Percentiles rank a stretch among this genome's conserved stretches.
phyloP scores from a whole-genome alignment of 2,113 vertebrate genomes.

The Maccullochella peelii region DNA sequence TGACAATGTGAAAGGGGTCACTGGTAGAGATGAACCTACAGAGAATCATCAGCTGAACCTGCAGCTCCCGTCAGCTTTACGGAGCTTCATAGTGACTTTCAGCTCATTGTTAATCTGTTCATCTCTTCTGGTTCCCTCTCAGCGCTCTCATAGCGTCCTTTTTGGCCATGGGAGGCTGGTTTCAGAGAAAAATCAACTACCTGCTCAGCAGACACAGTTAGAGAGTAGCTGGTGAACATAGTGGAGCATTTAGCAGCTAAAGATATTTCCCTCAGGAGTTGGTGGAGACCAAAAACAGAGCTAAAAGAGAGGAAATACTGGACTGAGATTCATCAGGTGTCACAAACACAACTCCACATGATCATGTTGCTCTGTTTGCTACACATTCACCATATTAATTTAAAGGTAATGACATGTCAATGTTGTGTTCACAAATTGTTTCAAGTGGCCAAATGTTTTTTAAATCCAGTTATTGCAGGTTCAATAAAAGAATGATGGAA shows the following conservation, averaged over 20 bases:
- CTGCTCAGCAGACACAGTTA: neutral
- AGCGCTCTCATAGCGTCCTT: too few species aligned
- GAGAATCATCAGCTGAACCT: neutral
- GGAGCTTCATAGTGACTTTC: neutral
- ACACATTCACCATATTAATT: neutral
- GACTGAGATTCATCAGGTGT: neutral
- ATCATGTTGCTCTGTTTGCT: neutral
- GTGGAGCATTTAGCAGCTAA: too few species aligned
- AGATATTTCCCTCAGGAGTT: neutral
- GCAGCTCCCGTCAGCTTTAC: neutral
- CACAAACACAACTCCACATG: neutral
- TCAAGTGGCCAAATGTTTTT: neutral
- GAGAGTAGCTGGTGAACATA: neutral
- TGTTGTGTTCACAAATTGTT: neutral
- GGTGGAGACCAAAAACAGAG: neutral
- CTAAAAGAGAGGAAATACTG: too few species aligned
- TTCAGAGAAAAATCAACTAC: too few species aligned
- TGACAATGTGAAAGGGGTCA: neutral
- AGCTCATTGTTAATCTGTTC: neutral
- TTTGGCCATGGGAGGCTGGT: too few species aligned
- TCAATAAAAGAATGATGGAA: constrained; percentile 1
- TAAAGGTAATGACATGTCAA: neutral
- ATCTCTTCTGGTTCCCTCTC: too few species aligned
- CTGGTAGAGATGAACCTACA: neutral
- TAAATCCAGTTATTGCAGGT: neutral